Percentiles rank a stretch among this genome's conserved stretches.
phyloP scores from a whole-genome alignment of 2,797 vertebrate genomes.

The Acanthis flammea region DNA sequence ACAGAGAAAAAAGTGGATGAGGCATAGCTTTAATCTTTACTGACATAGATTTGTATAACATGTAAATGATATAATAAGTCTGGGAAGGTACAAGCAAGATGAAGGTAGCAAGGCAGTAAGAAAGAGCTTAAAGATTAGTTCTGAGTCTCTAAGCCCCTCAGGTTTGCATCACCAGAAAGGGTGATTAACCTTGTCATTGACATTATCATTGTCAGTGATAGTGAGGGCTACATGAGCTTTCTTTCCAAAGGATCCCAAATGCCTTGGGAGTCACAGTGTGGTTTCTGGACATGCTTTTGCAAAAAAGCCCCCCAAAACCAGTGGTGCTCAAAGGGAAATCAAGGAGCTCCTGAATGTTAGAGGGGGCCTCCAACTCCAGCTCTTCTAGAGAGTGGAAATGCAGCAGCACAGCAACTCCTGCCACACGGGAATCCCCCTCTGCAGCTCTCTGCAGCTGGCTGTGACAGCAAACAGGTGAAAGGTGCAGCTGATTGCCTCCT shows the following conservation, averaged over 20 bases:
- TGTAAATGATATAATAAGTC: not conserved
- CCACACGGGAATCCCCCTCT: accelerated
- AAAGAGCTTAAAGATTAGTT: not conserved
- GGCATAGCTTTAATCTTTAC: not conserved
- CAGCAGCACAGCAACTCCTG: not conserved
- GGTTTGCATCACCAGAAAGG: not conserved
- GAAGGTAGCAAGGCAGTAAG: not conserved
- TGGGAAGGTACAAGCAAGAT: not conserved
- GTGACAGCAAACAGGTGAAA: not conserved
- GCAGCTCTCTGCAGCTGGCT: not conserved
- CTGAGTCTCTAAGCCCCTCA: not conserved
- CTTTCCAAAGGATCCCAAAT: not conserved
- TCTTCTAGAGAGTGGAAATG: not conserved
- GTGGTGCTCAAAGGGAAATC: accelerated
- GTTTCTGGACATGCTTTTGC: not conserved
- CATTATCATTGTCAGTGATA: not conserved
- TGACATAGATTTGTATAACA: not conserved
- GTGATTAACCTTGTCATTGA: not conserved
- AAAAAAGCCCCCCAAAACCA: too few species aligned
- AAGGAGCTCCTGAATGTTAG: not conserved
- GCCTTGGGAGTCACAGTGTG: not conserved
- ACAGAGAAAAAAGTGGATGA: not conserved
- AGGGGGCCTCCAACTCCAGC: not conserved
- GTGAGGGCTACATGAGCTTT: accelerated
- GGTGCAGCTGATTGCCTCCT: accelerated